Evolutionary conservation across 2,113 vertebrate species (phyloP), one percentile per base, ranked within the genome.

Genomic region (Ciconia maguari): DNA sequence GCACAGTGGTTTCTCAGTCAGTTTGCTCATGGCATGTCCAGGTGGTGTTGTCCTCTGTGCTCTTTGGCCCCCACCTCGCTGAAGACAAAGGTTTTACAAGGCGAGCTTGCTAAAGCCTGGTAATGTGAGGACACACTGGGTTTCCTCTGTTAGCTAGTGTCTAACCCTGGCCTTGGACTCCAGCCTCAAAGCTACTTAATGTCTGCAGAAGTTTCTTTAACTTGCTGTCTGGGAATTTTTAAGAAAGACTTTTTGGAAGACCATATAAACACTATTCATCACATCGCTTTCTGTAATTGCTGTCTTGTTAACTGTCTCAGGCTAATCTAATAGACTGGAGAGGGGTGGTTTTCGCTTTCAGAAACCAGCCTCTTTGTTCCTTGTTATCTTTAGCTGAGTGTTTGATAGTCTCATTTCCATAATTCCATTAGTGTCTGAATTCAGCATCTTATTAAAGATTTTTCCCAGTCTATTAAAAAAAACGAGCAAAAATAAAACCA

Each of bases 341-440:
- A 82, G 74, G 91, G 78, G 62, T 55, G 77, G 41, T 95, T 96
- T 96, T 91, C 66, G 52, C 90, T 89, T 92, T 75, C 61, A 84
- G 81, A 76, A 95, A 72, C n/a, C 69, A 68, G 24, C 20, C 57
- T 81, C 64, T 91, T 95, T 96, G 83, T 81, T 91, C 55, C 51
- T 85, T 95, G 84, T 93, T 94, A 87, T 96, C 87, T 96, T 95
- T 94, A 88, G 79, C 93, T 85, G 74, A 54, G 62, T 62, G 61
- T 65, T 71, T 70, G 71, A 76, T 86, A 85, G 58, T 83, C 90
- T 68, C 25, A 38, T 96, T 96, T 90, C 83, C 92, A 83, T 94
- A 85, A 88, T 95, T 91, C 57, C 87, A 72, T 91, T 93, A 77
- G 78, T 48, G 26, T 70, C 38, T 90, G 92, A 92, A 90, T 93